Evolutionary conservation across 2,888 invertebrate genomes (phyloP).

Genomic region (Ypsolopha scabrella): DNA sequence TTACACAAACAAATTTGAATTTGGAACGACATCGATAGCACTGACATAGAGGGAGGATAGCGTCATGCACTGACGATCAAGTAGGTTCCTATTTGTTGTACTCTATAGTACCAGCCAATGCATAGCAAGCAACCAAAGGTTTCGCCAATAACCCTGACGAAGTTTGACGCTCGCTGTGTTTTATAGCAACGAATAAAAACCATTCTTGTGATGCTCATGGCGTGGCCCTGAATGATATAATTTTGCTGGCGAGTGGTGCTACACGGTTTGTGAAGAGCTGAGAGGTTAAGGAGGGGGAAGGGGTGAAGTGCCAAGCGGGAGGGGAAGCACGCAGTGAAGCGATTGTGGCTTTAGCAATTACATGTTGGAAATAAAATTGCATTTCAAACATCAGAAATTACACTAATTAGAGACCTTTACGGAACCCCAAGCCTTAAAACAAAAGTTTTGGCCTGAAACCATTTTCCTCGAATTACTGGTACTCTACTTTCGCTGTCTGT

Average conservation of each 20-base stretch:
- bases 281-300: conserved; percentile 8
- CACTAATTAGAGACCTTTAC: too few relatives aligned
- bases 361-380: too few relatives aligned
- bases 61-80: conserved; percentile 50
- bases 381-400: too few relatives aligned
- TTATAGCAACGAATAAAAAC: conserved; percentile 23
- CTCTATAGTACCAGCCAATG: background rate
- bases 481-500: too few relatives aligned
- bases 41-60: conserved; percentile 40
- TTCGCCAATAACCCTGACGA: too few relatives aligned
- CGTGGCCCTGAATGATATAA: conserved; percentile 14
- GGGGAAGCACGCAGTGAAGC: conserved; percentile 52
- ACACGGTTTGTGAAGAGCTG: conserved; percentile 19
- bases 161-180: too few relatives aligned
- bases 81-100: conserved; percentile 14
- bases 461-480: too few relatives aligned
- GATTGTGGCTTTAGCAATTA: conserved; percentile 24
- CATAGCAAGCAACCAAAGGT: too few relatives aligned
- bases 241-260: conserved; percentile 56
- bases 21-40: conserved; percentile 41
- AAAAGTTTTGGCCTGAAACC: too few relatives aligned
- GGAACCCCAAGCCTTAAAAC: too few relatives aligned
- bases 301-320: conserved; percentile 29
- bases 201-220: conserved; percentile 18
- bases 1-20: too few relatives aligned